Conservation (phyloP, 1,140 invertebrate genomes). For the Colletes latitarsis region DNA sequence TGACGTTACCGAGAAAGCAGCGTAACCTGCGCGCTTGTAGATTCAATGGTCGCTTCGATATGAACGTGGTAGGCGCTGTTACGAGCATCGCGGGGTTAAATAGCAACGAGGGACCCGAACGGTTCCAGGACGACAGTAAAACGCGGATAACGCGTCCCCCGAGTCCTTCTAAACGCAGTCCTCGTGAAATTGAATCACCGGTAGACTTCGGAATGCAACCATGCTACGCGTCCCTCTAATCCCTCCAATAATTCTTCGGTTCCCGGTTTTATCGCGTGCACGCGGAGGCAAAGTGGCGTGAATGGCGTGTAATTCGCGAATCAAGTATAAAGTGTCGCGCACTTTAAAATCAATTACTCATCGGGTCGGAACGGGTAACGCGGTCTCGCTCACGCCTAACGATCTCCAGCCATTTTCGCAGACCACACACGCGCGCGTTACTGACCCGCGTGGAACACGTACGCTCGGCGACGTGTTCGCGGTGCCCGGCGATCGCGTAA, state of each 20-base stretch:
- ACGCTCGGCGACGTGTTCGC: background rate
- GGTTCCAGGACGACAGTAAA: background rate
- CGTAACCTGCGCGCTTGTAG: too few relatives aligned
- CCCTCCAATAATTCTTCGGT: conserved; percentile 3
- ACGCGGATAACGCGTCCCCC: too few relatives aligned
- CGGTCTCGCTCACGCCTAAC: conserved; percentile 29
- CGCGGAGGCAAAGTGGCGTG: background rate
- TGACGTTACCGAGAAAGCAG: too few relatives aligned
- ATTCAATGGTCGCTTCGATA: too few relatives aligned
- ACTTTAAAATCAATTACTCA: conserved; percentile 47
- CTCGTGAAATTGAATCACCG: background rate
- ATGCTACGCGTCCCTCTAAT: background rate
- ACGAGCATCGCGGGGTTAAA: background rate
- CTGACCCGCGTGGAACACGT: background rate
- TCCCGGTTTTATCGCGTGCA: conserved; percentile 13
- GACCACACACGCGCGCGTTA: conserved; percentile 22
- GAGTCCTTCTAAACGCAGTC: background rate
- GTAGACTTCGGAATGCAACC: background rate
- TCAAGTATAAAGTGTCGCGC: conserved; percentile 44
- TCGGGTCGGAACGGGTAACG: background rate
- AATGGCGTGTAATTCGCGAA: conserved; percentile 43
- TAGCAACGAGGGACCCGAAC: background rate
- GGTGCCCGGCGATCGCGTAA: conserved; percentile 42
- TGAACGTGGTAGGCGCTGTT: too few relatives aligned
- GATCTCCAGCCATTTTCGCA: conserved; percentile 22